Base-by-base conservation (phyloP, 2,888 invertebrate genomes). In the Lasioglossum vierecki region DNA sequence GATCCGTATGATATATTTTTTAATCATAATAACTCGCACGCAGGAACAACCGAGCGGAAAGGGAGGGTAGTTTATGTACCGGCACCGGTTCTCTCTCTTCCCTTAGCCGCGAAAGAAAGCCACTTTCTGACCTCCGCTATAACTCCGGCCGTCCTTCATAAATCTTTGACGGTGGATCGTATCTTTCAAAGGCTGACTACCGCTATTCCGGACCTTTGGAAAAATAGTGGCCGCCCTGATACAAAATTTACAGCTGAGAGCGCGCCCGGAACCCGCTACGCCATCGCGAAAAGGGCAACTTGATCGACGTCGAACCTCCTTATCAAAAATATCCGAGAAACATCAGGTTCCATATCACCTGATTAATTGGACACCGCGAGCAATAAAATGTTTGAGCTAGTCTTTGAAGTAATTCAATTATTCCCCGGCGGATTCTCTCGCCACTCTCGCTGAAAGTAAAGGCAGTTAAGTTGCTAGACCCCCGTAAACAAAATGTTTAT, bases 71-170 rank as follows among this genome's bases (percentile, higher is more conserved):
- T 84, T 84, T 84, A 84, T 84, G 72, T 84, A 84, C 79, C 60
- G 22, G 76, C 30, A 53, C 53, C 41, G 66, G 66, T 75, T 26
- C 26, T 60, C 60, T 60, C 60, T 60, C 60, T 66, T 68, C 35
- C 6, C 44, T n/a, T 57, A 57, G 60, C 71, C 79, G 72, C 79
- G 70, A 77, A 85, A 78, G 85, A 81, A 83, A 86, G 76, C 86
- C 85, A 85, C 82, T 85, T 82, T 85, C 85, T 86, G 76, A 86
- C 86, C 86, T 86, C 76, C 76, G 74, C 79, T 82, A 85, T 85
- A 86, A 85, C 86, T 82, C 68, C 63, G 72, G 73, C 70, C 76
- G 77, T 71, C 86, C 76, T 82, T 85, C 86, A 82, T 86, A 86
- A 86, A 86, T 86, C 86, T 85, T 74, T 70, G 85, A 82, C 86